Percentiles rank a stretch among this genome's conserved stretches.
Evolutionary conservation across 2,888 invertebrate genomes (phyloP).

Genomic region (Cerceris rybyensis): DNA sequence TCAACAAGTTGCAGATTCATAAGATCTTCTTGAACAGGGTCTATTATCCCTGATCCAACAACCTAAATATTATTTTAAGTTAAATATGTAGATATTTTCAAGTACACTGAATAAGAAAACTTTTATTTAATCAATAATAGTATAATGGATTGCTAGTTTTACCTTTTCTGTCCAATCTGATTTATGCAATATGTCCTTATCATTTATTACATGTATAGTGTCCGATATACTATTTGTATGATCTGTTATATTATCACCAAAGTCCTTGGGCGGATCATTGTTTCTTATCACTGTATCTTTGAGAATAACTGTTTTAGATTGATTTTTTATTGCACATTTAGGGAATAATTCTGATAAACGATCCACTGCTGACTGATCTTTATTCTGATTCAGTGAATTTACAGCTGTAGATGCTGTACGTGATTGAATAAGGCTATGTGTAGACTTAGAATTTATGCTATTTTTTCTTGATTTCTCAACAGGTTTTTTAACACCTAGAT

Average conservation of each 20-base stretch:
- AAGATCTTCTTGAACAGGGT: slow-evolving; percentile 71
- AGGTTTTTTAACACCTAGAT: slow-evolving; percentile 79
- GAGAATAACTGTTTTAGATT: slow-evolving; percentile 78
- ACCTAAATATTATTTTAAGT: slow-evolving; percentile 45
- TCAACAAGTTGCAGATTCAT: slow-evolving; percentile 78
- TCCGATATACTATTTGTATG: slow-evolving; percentile 28
- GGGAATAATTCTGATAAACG: slow-evolving; percentile 71
- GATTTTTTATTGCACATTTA: slow-evolving; percentile 78
- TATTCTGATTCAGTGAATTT: slow-evolving; percentile 38
- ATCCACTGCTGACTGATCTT: slow-evolving; percentile 50
- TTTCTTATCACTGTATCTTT: slow-evolving; percentile 79
- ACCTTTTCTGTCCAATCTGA: slow-evolving; percentile 54
- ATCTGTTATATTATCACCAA: slow-evolving; percentile 39
- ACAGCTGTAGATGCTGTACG: slow-evolving; percentile 21
- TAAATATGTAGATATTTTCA: not conserved
- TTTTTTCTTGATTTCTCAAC: slow-evolving; percentile 74
- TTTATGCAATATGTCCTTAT: slow-evolving; percentile 40
- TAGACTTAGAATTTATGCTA: slow-evolving; percentile 52
- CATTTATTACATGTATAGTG: slow-evolving; percentile 24
- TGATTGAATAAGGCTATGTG: slow-evolving; percentile 37
- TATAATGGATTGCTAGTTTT: slow-evolving; percentile 2
- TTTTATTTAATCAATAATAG: not conserved
- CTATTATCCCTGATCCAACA: slow-evolving; percentile 41
- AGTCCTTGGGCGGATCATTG: slow-evolving; percentile 68
- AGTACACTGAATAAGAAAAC: not conserved